Conservation (phyloP, 92 coral and sea anemone genomes). For the Virgularia gustaviana region DNA sequence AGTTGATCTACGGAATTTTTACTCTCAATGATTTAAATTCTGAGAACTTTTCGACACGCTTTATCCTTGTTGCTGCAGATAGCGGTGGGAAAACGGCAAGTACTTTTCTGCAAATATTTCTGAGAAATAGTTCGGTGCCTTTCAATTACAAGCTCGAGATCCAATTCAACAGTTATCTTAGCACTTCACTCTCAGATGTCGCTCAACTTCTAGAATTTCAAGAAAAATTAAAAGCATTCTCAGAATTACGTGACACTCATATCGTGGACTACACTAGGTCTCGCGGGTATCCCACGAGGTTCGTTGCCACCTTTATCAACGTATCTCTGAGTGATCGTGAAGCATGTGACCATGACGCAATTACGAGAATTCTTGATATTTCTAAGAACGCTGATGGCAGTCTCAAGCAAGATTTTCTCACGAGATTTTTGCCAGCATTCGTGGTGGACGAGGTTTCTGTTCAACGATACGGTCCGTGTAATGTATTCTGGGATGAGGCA, state of each 20-base stretch:
- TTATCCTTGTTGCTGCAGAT: constrained; percentile 24
- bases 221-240: constrained; percentile 3
- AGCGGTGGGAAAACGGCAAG: constrained; percentile 35
- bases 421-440: constrained; percentile 32
- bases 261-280: constrained; percentile 22
- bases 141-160: constrained; percentile 15
- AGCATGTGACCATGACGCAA: neutral
- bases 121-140: constrained; percentile 7
- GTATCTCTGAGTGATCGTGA: neutral
- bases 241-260: constrained; percentile 24
- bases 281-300: constrained; percentile 22
- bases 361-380: neutral
- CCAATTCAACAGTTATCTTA: constrained; percentile 40
- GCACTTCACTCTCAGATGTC: constrained; percentile 25
- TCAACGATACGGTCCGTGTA: constrained; percentile 28
- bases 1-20: constrained; percentile 37
- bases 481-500: constrained; percentile 7
- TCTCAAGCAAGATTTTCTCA: constrained; percentile 15
- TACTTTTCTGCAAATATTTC: constrained; percentile 9
- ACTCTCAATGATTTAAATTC: constrained; percentile 13
- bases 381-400: neutral
- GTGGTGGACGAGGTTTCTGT: constrained; percentile 14
- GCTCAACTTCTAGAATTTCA: constrained; percentile 28
- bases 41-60: constrained; percentile 12
- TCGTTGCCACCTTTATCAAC: constrained; percentile 20